These are phyloP conservation scores for Camelus dromedarius DNA, from an alignment of 2,113 vertebrate genomes.

Conservation along the genomic window DNA sequence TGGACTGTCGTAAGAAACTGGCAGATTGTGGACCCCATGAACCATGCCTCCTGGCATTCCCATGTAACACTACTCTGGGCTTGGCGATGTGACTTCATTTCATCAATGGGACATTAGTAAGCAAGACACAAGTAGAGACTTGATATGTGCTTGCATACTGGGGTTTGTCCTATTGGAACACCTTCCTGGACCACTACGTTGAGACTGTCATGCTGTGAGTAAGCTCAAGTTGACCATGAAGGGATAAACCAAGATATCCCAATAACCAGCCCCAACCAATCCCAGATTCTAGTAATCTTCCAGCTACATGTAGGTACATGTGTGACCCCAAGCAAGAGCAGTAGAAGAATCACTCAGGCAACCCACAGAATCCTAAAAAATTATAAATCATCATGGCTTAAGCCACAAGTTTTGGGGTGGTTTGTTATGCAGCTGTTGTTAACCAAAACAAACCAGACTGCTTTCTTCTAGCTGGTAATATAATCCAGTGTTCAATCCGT, in stretches of 20 bases:
- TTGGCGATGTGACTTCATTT: not conserved
- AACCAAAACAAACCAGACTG: not conserved
- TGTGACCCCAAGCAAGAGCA: not conserved
- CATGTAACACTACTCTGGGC: not conserved
- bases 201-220: not conserved
- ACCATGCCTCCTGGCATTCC: not conserved
- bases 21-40: not conserved
- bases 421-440: not conserved
- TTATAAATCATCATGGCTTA: not conserved
- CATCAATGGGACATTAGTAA: not conserved
- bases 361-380: not conserved
- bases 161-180: not conserved
- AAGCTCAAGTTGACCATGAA: not conserved
- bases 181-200: not conserved
- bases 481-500: not conserved
- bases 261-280: not conserved
- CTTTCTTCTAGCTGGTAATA: not conserved
- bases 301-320: not conserved
- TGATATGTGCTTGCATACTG: not conserved
- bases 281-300: not conserved
- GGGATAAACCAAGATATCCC: not conserved
- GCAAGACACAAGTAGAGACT: not conserved
- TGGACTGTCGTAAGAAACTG: not conserved
- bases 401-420: not conserved
- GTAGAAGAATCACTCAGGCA: not conserved